Base-by-base conservation (phyloP, 2,113 vertebrate genomes). In the Eudyptes chrysolophus region DNA sequence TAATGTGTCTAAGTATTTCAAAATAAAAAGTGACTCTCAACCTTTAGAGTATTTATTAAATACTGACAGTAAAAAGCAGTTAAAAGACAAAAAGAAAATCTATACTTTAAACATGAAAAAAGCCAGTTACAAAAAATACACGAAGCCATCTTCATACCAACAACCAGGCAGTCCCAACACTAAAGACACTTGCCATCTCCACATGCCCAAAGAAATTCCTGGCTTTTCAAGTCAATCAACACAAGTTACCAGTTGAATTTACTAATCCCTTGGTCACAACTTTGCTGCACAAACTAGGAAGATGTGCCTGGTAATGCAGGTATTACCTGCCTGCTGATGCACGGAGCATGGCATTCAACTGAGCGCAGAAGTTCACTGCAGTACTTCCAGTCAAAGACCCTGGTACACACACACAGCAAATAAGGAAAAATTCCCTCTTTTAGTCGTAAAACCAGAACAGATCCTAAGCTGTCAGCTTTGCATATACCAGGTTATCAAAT, bases 21-120 rank as follows among this genome's bases (percentile, higher is more conserved):
- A 42, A 81, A 89, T 34, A 61, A 94, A 90, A 96, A 57, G 52
- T 40, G 40, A 71, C 65, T 95, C 27, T 40, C 34, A 52, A 44
- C 48, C 69, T 89, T 36, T 7, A 55, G 55, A 32, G 3, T 1
- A 60, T 62, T 89, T 70, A 69, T 55, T 87, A 34, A 83, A 64
- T 51, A 32, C 62, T 65, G 34, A 9, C 16, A 69, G 57, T 19
- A 78, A 74, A 78, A 60, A 78, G 61, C 58, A 71, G 34, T n/a
- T 60, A 10, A 4, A 27, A 32, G 26, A 54, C 46, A 65, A 86
- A 69, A 66, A 51, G 9, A 16, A 72, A 90, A 80, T 44, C 21
- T 61, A 1, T 44, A 76, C 22, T 48, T 21, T 1, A 57, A 30
- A 14, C 13, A 24, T 18, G 5, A 40, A 86, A 55, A 52, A 72